Conservation (phyloP, 2,113 vertebrate genomes). For the Anoplopoma fimbria region DNA sequence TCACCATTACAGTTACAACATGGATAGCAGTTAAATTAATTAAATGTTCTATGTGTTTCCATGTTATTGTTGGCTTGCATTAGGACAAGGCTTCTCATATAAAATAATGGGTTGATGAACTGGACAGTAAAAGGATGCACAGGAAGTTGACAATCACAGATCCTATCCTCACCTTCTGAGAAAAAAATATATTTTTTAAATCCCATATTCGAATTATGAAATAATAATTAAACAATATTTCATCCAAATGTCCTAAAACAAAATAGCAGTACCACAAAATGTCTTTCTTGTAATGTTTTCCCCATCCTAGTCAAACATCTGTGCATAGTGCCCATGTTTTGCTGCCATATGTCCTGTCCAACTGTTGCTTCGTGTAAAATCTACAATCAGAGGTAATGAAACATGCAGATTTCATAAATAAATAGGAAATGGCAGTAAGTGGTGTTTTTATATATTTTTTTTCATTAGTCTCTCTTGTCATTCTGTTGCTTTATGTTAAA, state of each 20-base stretch:
- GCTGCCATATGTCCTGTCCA: constrained; percentile 74
- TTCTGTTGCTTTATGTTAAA: neutral
- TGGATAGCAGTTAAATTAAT: too few relatives aligned
- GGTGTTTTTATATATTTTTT: neutral
- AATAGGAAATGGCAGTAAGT: constrained; percentile 17
- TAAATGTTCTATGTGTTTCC: neutral
- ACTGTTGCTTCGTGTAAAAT: constrained; percentile 69
- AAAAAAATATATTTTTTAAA: neutral
- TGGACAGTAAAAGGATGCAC: neutral
- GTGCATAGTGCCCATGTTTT: constrained; percentile 70
- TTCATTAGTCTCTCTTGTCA: neutral
- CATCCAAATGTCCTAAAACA: constrained; percentile 22
- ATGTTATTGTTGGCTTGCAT: constrained; percentile 20
- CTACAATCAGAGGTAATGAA: constrained; percentile 60
- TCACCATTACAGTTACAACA: too few relatives aligned
- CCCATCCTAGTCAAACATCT: constrained; percentile 70
- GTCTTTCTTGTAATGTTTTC: constrained; percentile 51
- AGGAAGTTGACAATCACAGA: neutral
- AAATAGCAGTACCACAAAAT: constrained; percentile 49
- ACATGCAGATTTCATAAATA: constrained; percentile 25
- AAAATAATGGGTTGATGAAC: neutral
- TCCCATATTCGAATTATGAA: neutral
- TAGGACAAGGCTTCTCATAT: neutral
- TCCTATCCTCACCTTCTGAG: too few relatives aligned
- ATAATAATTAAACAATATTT: constrained; percentile 32